A percentile compares a stretch with the other conserved stretches of the same genome.
phyloP scores from a whole-genome alignment of 1,140 invertebrate species.

The Formica selysi region DNA sequence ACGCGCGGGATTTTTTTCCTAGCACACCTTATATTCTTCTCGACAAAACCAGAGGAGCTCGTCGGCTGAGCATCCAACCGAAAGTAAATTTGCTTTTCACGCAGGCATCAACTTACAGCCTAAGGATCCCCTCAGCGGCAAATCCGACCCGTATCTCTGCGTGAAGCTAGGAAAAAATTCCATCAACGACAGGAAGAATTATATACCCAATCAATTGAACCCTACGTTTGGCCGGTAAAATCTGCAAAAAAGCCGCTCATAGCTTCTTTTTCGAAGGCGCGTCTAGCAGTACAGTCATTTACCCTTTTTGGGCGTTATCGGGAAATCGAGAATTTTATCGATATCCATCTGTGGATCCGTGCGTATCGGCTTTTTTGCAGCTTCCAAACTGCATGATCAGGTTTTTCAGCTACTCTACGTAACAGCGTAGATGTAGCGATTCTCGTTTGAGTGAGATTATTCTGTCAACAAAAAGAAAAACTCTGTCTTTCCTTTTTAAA shows the following conservation, averaged over 20 bases:
- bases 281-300: not conserved
- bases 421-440: not conserved
- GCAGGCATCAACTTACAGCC: slow-evolving; percentile 90
- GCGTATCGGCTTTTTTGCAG: slow-evolving; percentile 23
- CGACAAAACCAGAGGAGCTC: not conserved
- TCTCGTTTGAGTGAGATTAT: not conserved
- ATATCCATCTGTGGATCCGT: slow-evolving; percentile 46
- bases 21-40: not conserved
- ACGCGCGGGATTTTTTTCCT: not conserved
- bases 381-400: slow-evolving; percentile 21
- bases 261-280: slow-evolving; percentile 8
- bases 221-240: slow-evolving; percentile 93
- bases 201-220: slow-evolving; percentile 93
- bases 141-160: slow-evolving; percentile 93
- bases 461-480: not conserved
- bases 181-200: slow-evolving; percentile 91
- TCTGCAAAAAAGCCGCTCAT: not conserved
- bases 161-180: slow-evolving; percentile 90
- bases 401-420: slow-evolving; percentile 4
- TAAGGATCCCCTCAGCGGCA: slow-evolving; percentile 90
- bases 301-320: slow-evolving; percentile 27
- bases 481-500: not conserved
- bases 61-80: not conserved
- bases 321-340: slow-evolving; percentile 38
- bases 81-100: slow-evolving; percentile 47